Evolutionary conservation across 2,888 invertebrate species (phyloP), one percentile per base, ranked within the genome.

Genomic region (Ethmia dodecea): DNA sequence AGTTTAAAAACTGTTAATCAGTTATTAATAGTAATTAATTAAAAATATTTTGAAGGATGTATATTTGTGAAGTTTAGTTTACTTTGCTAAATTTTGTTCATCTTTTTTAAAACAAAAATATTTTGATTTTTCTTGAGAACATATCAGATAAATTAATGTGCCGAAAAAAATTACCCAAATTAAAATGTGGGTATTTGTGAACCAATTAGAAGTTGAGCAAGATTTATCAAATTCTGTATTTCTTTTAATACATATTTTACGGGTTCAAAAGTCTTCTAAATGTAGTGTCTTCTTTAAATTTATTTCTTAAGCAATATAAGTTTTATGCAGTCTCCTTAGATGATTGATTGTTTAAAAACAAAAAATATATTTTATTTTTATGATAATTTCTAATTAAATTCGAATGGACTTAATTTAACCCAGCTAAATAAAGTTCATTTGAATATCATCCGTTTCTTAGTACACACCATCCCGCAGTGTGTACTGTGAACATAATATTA

Each of bases 371-470:
- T 35, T 31, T 29, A 38, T 32, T 34, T 2, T 20, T 37, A 36
- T 32, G 14, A 35, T 18, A 31, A 15, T 18, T 25, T 5, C 26
- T 35, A 24, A 27, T 34, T 30, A 27, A 11, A 48, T 58, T 67
- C 73, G 73, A 81, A 76, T 76, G 74, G 40, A 51, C 66, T 73
- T 70, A 46, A 71, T 76, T 72, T 79, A 68, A 52, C 79, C 81
- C 84, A 84, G 84, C 81, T 75, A 67, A 71, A 68, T 71, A 49
- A 73, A 70, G 70, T 53, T 53, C 69, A 74, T 78, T 81, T 77
- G 70, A 64, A 52, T 26, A 49, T 49, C 50, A 49, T 36, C 40
- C 43, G 27, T 49, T 45, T 55, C 46, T 42, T 34, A 29, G 42
- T 36, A 44, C 48, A 45, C 52, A 35, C 49, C 43, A 35, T 31